A percentile compares a stretch with the other conserved stretches of the same genome.
Conservation (phyloP, 2,113 vertebrate genomes). For the Callipepla squamata region DNA sequence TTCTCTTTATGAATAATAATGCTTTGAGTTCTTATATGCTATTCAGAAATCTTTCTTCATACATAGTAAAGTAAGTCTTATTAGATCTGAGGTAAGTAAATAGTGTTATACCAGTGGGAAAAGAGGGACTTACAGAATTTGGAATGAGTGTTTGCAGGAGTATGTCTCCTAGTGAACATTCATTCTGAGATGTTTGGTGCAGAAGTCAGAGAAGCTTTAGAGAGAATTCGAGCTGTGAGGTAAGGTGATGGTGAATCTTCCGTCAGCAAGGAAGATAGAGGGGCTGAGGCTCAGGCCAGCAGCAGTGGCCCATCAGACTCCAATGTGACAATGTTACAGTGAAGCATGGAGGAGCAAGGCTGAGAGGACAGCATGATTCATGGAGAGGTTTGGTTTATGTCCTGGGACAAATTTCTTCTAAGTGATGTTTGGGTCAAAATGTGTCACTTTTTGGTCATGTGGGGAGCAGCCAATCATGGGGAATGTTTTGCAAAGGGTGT, state of each 20-base stretch:
- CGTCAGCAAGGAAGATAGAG: background rate
- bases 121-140: background rate
- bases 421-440: background rate
- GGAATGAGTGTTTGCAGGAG: background rate
- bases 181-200: background rate
- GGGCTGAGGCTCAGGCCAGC: background rate
- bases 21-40: background rate
- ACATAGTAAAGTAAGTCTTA: background rate
- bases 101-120: background rate
- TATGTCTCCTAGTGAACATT: background rate
- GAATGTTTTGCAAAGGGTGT: background rate
- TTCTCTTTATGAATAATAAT: background rate
- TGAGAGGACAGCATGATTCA: background rate
- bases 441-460: background rate
- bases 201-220: background rate
- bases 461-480: background rate
- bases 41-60: background rate
- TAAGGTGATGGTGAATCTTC: background rate
- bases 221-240: background rate
- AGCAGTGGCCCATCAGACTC: background rate
- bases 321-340: accelerated
- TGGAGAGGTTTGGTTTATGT: background rate
- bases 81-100: background rate
- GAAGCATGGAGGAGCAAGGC: background rate
- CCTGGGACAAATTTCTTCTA: background rate